These are phyloP conservation scores for Cephalopachus bancanus DNA, from an alignment of 2,797 vertebrate genomes.

Conservation along the genomic window DNA sequence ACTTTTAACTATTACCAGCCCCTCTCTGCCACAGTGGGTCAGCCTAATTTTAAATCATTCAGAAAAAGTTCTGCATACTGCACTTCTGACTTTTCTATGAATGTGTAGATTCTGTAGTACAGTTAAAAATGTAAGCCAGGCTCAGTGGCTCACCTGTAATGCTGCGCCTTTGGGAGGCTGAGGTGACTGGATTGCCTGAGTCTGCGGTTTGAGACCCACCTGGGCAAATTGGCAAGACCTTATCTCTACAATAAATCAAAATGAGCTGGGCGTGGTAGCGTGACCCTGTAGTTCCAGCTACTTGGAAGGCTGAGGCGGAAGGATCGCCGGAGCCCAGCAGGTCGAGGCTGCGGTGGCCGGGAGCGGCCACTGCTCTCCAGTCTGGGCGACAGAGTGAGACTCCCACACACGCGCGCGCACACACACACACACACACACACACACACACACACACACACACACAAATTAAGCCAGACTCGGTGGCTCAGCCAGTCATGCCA, in stretches of 20 bases:
- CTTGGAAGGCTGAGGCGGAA: no score
- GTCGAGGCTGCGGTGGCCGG: no score
- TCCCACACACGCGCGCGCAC: no score
- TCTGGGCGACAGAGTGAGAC: no score
- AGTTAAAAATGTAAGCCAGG: neutral
- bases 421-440: no score
- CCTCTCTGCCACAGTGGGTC: neutral
- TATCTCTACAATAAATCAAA: neutral
- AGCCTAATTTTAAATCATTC: neutral
- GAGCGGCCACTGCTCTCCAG: no score
- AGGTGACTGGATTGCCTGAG: neutral
- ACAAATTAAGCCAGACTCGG: no score
- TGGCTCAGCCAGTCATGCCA: no score
- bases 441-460: no score
- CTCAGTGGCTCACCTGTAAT: neutral
- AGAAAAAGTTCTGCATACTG: neutral
- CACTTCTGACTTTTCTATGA: neutral
- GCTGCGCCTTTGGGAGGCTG: accelerated
- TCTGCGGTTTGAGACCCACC: neutral
- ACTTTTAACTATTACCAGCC: no score
- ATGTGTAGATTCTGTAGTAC: neutral
- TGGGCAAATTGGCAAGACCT: neutral
- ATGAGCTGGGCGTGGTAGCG: neutral
- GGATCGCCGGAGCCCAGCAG: no score
- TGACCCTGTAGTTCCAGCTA: no score